Evolutionary conservation across 2,888 invertebrate genomes (phyloP).

Genomic region (Lissonota sp.): DNA sequence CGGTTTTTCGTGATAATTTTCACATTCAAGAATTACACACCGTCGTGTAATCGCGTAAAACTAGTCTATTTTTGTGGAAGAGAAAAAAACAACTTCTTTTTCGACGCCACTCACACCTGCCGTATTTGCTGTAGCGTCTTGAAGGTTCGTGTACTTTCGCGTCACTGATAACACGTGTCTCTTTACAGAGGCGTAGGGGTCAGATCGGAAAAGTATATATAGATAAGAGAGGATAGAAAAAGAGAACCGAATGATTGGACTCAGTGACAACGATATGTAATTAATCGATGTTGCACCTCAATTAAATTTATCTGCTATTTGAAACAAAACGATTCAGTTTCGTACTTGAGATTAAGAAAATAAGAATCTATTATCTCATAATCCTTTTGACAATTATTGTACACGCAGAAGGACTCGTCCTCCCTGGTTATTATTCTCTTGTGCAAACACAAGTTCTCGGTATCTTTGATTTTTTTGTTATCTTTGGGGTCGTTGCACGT

Average conservation of each 20-base stretch:
- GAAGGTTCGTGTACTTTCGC: constrained; percentile 50
- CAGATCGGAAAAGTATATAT: constrained; percentile 27
- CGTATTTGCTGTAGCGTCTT: constrained; percentile 27
- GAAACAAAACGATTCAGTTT: neutral
- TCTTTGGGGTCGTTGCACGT: constrained; percentile 55
- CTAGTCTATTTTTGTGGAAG: neutral
- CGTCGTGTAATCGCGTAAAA: constrained; percentile 20
- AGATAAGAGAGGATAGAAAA: constrained; percentile 51
- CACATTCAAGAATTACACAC: neutral
- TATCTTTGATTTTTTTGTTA: constrained; percentile 43
- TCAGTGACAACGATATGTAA: constrained; percentile 2
- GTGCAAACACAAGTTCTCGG: constrained; percentile 17
- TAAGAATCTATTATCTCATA: constrained; percentile 7
- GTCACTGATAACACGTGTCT: constrained; percentile 44
- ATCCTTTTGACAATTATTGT: constrained; percentile 2
- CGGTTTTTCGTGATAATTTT: constrained; percentile 47
- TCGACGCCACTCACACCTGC: constrained; percentile 3
- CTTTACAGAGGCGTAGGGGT: constrained; percentile 44
- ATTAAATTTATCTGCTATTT: constrained; percentile 4
- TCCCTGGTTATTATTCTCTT: neutral
- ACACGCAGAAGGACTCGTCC: constrained; percentile 12
- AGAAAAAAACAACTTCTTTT: neutral
- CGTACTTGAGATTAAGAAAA: neutral
- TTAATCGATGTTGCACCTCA: constrained; percentile 7
- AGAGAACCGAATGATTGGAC: constrained; percentile 9